Conservation (phyloP, 2,113 vertebrate genomes). For the Pionites leucogaster region DNA sequence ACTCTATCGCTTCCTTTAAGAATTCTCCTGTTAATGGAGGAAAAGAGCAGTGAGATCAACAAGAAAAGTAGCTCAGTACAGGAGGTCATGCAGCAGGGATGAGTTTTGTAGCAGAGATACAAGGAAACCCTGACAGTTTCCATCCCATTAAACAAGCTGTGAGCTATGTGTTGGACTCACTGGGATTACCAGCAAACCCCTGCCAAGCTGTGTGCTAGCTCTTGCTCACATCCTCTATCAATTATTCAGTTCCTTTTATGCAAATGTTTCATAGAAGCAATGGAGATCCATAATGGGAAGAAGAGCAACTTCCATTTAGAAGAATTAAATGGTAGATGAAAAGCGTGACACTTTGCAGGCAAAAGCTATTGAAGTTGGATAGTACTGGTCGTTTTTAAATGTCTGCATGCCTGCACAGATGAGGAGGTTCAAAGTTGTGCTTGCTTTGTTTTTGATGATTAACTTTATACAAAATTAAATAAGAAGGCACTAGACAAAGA, state of each 20-base stretch:
- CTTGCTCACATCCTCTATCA: constrained; percentile 74
- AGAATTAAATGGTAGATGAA: constrained; percentile 66
- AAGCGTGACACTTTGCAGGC: constrained; percentile 5
- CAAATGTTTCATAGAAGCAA: constrained; percentile 74
- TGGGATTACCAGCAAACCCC: constrained; percentile 55
- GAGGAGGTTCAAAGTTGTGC: background rate
- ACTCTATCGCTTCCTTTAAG: background rate
- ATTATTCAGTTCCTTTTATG: constrained; percentile 85
- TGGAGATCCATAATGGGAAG: constrained; percentile 51
- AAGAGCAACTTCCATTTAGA: constrained; percentile 64
- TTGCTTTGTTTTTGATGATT: background rate
- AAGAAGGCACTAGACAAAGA: background rate
- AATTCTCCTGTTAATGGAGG: constrained; percentile 53
- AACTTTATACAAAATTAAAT: constrained; percentile 17
- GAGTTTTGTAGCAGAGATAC: constrained; percentile 76
- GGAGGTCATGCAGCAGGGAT: constrained; percentile 53
- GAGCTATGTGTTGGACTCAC: constrained; percentile 75
- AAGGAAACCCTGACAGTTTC: constrained; percentile 82
- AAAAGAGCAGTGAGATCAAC: constrained; percentile 49
- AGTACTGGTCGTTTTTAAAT: background rate
- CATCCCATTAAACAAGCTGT: constrained; percentile 82
- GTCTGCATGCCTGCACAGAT: background rate
- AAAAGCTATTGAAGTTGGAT: constrained; percentile 2
- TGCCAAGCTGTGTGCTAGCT: constrained; percentile 66
- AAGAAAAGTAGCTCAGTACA: constrained; percentile 54